phyloP scores from a whole-genome alignment of 2,797 vertebrate genomes.

The Typhlichthys eigenmanni region DNA sequence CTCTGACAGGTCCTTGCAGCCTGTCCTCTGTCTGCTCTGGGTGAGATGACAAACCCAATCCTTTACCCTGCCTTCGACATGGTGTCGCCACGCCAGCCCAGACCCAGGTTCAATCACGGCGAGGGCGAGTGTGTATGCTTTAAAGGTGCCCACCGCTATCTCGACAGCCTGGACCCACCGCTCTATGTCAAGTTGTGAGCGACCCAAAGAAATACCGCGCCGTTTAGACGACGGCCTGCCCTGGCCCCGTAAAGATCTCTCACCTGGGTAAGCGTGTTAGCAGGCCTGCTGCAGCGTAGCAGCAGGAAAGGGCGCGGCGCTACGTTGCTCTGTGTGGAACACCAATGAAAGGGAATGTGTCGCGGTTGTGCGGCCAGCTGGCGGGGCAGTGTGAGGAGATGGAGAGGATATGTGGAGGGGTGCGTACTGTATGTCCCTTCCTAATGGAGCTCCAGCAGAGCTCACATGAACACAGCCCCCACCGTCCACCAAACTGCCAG shows the following conservation, averaged over 20 bases:
- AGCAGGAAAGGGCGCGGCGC: too few species aligned
- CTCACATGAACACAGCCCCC: constrained; percentile 63
- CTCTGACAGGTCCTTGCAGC: constrained; percentile 23
- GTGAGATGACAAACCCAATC: constrained; percentile 10
- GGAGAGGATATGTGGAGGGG: constrained; percentile 47
- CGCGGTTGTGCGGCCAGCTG: constrained; percentile 5
- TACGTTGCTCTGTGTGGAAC: too few species aligned
- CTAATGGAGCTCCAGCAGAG: constrained; percentile 58
- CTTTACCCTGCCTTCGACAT: constrained; percentile 29
- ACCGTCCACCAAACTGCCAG: constrained; percentile 49
- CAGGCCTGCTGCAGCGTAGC: too few species aligned
- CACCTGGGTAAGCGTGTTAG: too few species aligned
- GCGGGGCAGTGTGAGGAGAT: constrained; percentile 29
- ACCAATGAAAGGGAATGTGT: constrained; percentile 12
- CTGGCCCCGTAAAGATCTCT: too few species aligned
- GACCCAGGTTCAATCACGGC: constrained; percentile 51
- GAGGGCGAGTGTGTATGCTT: constrained; percentile 53
- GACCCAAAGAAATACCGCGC: constrained; percentile 5
- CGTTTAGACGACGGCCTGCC: constrained; percentile 38
- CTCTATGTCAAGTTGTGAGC: constrained; percentile 23
- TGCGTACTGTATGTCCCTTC: constrained; percentile 59
- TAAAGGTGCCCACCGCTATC: constrained; percentile 47
- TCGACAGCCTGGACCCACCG: constrained; percentile 40
- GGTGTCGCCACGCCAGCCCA: constrained; percentile 44
- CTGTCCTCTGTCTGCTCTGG: constrained; percentile 22